These are phyloP conservation scores for Stenchaetothrips biformis DNA, from an alignment of 2,888 invertebrate species.

Conservation along the genomic window DNA sequence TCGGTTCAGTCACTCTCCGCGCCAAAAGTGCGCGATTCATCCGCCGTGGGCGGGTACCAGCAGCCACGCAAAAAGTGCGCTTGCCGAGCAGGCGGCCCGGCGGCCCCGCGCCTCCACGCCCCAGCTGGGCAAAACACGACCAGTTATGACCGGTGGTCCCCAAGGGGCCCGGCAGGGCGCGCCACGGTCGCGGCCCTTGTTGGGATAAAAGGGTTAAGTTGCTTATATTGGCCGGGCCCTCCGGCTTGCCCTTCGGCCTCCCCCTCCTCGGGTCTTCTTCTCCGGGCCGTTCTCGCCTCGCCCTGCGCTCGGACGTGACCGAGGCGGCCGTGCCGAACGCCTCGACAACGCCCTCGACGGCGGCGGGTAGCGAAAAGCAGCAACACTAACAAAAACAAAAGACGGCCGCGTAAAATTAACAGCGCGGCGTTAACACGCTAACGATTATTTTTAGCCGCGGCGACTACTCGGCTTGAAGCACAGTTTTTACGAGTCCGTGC, in stretches of 20 bases:
- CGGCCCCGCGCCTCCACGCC: no score
- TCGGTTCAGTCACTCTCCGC: not conserved
- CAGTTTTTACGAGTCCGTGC: no score
- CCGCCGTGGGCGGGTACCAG: not conserved
- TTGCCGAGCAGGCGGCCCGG: no score
- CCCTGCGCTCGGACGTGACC: not conserved
- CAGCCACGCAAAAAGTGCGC: no score
- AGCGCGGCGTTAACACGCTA: no score
- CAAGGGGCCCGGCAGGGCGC: not conserved
- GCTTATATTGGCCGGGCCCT: not conserved
- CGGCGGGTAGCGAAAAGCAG: no score
- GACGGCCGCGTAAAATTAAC: no score
- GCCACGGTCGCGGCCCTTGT: not conserved
- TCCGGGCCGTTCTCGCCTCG: not conserved
- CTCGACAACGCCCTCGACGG: no score
- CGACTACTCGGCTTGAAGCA: no score
- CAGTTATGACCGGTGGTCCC: not conserved
- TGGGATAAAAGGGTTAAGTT: conserved; percentile 20
- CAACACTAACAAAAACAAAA: no score
- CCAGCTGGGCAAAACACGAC: not conserved
- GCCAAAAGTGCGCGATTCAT: not conserved
- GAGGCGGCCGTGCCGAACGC: no score
- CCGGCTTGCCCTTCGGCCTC: not conserved
- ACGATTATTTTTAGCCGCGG: no score
- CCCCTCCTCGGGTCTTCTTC: not conserved